phyloP scores from a whole-genome alignment of 1,140 invertebrate genomes.

The Heliconius hewitsoni region DNA sequence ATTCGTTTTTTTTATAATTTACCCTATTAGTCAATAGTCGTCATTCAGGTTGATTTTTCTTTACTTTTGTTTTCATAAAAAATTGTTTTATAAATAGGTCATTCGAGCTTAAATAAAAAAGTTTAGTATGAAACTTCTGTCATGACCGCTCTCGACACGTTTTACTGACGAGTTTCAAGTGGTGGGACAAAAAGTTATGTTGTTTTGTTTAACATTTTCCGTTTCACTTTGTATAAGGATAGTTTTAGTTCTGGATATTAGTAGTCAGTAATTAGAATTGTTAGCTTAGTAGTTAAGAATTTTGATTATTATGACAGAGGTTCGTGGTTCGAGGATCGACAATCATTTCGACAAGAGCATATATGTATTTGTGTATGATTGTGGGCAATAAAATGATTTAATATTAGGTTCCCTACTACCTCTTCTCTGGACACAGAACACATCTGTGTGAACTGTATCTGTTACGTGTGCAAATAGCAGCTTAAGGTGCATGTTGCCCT shows the following conservation, averaged over 20 bases:
- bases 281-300: background rate
- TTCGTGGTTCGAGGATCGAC: no score
- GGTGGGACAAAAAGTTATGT: conserved; percentile 6
- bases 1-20: no score
- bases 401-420: no score
- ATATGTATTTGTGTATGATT: no score
- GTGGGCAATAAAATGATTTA: no score
- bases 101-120: background rate
- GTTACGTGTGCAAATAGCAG: no score
- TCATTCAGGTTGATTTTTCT: background rate
- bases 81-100: background rate
- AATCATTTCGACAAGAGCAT: no score
- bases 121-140: conserved; percentile 1
- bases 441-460: no score
- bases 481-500: no score
- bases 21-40: background rate
- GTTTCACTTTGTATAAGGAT: conserved; percentile 1
- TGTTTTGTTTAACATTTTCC: conserved; percentile 1
- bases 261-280: background rate
- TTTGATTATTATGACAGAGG: background rate
- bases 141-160: conserved; percentile 19
- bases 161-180: conserved; percentile 19
- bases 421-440: no score
- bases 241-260: conserved; percentile 3
- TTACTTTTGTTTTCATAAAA: background rate